A percentile compares a stretch with the other conserved stretches of the same genome.
Conservation (phyloP, 1,140 invertebrate genomes). For the Myzus persicae region DNA sequence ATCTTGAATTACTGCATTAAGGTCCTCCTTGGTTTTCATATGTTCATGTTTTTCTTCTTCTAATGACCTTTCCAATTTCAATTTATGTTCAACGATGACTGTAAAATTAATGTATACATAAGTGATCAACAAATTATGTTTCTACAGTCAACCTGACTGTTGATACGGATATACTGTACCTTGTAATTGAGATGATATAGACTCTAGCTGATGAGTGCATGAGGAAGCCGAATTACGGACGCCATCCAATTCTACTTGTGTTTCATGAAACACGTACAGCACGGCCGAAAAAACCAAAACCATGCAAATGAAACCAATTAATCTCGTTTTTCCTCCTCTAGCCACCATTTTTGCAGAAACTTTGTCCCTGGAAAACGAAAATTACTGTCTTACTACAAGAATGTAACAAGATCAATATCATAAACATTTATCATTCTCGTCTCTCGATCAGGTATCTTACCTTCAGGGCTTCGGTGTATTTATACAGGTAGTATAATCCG, state of each 20-base stretch:
- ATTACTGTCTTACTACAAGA: neutral
- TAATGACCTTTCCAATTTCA: constrained; percentile 67
- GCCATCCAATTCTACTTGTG: constrained; percentile 62
- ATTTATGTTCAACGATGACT: constrained; percentile 69
- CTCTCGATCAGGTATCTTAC: neutral
- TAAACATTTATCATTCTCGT: neutral
- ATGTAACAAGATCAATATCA: neutral
- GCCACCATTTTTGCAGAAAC: constrained; percentile 60
- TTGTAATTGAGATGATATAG: constrained; percentile 63
- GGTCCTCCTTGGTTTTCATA: constrained; percentile 65
- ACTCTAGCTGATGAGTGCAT: constrained; percentile 63
- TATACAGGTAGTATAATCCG: neutral
- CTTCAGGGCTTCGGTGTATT: too few species aligned
- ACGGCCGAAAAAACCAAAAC: constrained; percentile 61
- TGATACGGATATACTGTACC: constrained; percentile 59
- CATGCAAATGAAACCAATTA: constrained; percentile 61
- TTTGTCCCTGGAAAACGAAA: constrained; percentile 23
- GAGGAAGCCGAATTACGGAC: constrained; percentile 60
- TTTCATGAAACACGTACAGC: constrained; percentile 62
- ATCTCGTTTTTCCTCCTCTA: constrained; percentile 61
- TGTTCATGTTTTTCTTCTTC: constrained; percentile 68
- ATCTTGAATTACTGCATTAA: constrained; percentile 65
- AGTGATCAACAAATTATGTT: neutral
- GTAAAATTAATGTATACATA: constrained; percentile 60
- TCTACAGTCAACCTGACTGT: too few species aligned